These are phyloP conservation scores for Pandemis corylana DNA, from an alignment of 2,888 invertebrate genomes.

Conservation along the genomic window DNA sequence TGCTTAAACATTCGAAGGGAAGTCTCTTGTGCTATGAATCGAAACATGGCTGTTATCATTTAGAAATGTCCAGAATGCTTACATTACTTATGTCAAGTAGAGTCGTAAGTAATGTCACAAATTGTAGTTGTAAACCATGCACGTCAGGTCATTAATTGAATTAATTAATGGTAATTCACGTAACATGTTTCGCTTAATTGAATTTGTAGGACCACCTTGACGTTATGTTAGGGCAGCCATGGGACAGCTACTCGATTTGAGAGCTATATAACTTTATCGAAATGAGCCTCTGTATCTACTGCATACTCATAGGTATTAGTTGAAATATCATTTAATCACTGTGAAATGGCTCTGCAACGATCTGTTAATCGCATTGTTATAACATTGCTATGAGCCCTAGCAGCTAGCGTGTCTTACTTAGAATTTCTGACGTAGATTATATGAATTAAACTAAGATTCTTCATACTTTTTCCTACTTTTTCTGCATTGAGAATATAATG, in stretches of 20 bases:
- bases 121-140: slow-evolving; percentile 6
- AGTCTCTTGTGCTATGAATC: background rate
- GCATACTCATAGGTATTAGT: too few species aligned
- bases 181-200: slow-evolving; percentile 6
- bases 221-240: background rate
- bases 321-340: background rate
- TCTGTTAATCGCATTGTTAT: background rate
- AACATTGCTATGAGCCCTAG: background rate
- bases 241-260: background rate
- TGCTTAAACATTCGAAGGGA: too few species aligned
- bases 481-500: background rate
- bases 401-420: background rate
- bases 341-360: background rate
- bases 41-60: background rate
- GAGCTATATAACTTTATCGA: background rate
- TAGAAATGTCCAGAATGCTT: background rate
- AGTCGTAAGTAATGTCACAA: background rate
- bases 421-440: background rate
- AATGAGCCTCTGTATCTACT: background rate
- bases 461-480: background rate
- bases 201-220: slow-evolving; percentile 7
- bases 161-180: slow-evolving; percentile 10
- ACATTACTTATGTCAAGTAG: background rate
- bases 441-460: background rate
- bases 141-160: slow-evolving; percentile 10